A percentile compares a stretch with the other conserved stretches of the same genome.
phyloP scores from a whole-genome alignment of 2,888 invertebrate genomes.

The Drosophila meridionalis region DNA sequence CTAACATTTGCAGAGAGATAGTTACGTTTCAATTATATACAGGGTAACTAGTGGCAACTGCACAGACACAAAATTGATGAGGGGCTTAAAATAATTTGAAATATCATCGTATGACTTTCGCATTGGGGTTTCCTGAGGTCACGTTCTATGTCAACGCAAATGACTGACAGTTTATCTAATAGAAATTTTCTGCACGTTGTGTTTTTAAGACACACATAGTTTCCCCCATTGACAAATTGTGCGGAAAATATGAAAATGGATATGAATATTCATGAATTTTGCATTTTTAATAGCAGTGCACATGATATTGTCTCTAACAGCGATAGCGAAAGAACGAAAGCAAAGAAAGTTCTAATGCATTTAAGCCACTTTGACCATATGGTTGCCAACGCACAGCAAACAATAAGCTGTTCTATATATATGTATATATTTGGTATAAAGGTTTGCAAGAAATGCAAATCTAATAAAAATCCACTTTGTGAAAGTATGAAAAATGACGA shows the following conservation, averaged over 20 bases:
- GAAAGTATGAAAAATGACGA: slow-evolving; percentile 78
- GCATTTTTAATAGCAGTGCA: slow-evolving; percentile 18
- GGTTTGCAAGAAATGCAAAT: slow-evolving; percentile 60
- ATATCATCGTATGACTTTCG: slow-evolving; percentile 72
- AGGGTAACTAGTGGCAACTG: slow-evolving; percentile 24
- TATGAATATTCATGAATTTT: slow-evolving; percentile 27
- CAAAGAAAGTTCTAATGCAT: slow-evolving; percentile 12
- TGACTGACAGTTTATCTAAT: slow-evolving; percentile 77
- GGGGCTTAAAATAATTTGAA: slow-evolving; percentile 55
- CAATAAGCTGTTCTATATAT: slow-evolving; percentile 9
- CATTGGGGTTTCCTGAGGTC: slow-evolving; percentile 35
- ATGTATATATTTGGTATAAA: slow-evolving; percentile 6
- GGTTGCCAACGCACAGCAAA: slow-evolving; percentile 14
- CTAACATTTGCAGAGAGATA: not conserved
- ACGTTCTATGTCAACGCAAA: slow-evolving; percentile 52
- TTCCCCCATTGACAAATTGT: slow-evolving; percentile 59
- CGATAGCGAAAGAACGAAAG: not conserved
- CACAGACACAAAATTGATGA: not conserved
- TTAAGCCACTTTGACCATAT: slow-evolving; percentile 29
- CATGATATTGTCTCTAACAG: not conserved
- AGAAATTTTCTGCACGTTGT: slow-evolving; percentile 54
- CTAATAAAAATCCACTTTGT: slow-evolving; percentile 79
- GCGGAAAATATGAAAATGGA: slow-evolving; percentile 61
- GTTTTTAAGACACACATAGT: slow-evolving; percentile 47
- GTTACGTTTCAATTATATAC: not conserved